Evolutionary conservation across 2,888 invertebrate genomes (phyloP), one percentile per base, ranked within the genome.

Genomic region (Baronia brevicornis): DNA sequence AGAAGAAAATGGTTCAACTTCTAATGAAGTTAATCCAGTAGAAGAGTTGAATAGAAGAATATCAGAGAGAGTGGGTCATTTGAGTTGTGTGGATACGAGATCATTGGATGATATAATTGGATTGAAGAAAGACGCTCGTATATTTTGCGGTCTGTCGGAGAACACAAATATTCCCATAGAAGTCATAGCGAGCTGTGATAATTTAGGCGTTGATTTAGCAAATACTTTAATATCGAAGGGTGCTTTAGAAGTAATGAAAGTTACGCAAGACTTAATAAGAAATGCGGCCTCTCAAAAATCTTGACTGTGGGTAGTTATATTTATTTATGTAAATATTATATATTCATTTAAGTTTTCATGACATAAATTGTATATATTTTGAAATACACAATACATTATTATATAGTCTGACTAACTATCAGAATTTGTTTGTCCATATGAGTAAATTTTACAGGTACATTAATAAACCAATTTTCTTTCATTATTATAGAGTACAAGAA

Each of bases 181-280:
- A 28, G 87, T 91, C 38, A 87, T 93, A 43, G 69, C 84, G 1
- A 86, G 87, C 48, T 92, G 93, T 44, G 90, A 92, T 62, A 74
- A 85, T 30, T 77, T 95, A 31, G 97, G 96, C 0, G 85, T 80
- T 43, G 85, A 89, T 19, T 72, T 96, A 34, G 97, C 96, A 0
- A 80, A 90, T 33, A 85, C 78, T 37, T 77, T 97, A 33, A 91
- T 95, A 28, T 78, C 84, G 3, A 88, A 90, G 59, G 95, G 96
- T 51, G 96, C 96, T 36, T 75, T 91, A 35, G 90, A 90, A 18
- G 89, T 96, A 2, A 93, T 97, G 90, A 87, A 88, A 31, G 86
- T 89, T 38, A 93, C 96, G 0, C 92, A 94, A 67, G 88, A 90
- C 25, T 86, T 88, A 49, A 90, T 93, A 21, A 74, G 78, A 29